A percentile compares a stretch with the other conserved stretches of the same genome.
These are phyloP conservation scores for Torymus auratus DNA, from an alignment of 2,888 invertebrate genomes.

Conservation along the genomic window DNA sequence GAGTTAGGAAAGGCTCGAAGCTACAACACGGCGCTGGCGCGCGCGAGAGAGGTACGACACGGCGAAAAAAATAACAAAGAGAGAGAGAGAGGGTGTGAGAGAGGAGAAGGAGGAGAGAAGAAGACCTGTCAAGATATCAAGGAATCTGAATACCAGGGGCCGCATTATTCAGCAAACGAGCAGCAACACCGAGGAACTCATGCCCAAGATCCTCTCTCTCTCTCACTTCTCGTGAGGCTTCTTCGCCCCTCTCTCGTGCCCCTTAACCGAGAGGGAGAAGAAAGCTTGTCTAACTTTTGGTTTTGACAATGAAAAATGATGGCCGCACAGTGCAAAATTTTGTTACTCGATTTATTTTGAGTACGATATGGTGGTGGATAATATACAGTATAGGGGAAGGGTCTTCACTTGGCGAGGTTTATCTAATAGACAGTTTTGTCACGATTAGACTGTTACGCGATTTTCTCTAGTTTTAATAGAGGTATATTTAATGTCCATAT, in stretches of 20 bases:
- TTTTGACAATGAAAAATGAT: too few relatives aligned
- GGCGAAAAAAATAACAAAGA: constrained; percentile 20
- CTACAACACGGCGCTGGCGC: not conserved
- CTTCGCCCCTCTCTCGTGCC: not conserved
- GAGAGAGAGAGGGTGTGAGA: constrained; percentile 14
- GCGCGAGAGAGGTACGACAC: not conserved
- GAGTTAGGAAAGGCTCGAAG: constrained; percentile 43
- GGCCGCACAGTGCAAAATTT: too few relatives aligned
- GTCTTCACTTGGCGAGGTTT: not conserved
- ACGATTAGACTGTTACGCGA: too few relatives aligned
- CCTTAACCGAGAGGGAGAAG: not conserved
- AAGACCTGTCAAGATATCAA: constrained; percentile 54
- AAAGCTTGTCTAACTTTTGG: not conserved
- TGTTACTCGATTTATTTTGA: too few relatives aligned
- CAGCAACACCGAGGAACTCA: constrained; percentile 14
- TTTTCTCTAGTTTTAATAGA: too few relatives aligned
- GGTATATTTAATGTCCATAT: too few relatives aligned
- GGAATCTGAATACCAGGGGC: constrained; percentile 50
- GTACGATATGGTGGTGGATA: too few relatives aligned
- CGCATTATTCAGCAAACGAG: constrained; percentile 50
- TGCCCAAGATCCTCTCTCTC: not conserved
- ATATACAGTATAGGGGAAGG: too few relatives aligned
- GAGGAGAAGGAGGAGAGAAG: constrained; percentile 4
- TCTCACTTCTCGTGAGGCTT: not conserved
- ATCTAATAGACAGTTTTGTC: too few relatives aligned